Percentiles rank a stretch among this genome's conserved stretches.
phyloP scores from a whole-genome alignment of 1,140 invertebrate species.

The Drosophila suzukii region DNA sequence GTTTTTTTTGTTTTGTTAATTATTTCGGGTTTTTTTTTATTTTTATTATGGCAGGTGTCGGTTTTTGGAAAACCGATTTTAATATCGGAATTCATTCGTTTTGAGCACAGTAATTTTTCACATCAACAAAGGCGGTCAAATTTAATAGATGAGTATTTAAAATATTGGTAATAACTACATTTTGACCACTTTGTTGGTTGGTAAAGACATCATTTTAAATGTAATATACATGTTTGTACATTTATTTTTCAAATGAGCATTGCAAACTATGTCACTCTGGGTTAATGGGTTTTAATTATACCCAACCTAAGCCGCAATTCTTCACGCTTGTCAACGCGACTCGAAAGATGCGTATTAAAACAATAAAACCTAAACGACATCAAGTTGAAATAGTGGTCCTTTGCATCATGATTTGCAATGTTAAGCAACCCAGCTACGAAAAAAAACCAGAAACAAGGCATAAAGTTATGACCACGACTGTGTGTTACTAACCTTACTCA shows the following conservation, averaged over 20 bases:
- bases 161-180: not conserved
- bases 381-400: constrained; percentile 60
- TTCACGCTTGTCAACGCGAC: constrained; percentile 19
- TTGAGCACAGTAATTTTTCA: not conserved
- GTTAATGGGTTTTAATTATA: constrained; percentile 11
- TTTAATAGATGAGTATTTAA: not conserved
- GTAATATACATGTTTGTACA: not conserved
- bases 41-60: constrained; percentile 24
- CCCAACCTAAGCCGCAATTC: constrained; percentile 10
- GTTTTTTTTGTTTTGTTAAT: constrained; percentile 43
- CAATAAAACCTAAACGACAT: constrained; percentile 23
- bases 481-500: constrained; percentile 81
- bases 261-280: not conserved
- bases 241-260: not conserved
- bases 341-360: constrained; percentile 15
- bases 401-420: constrained; percentile 70
- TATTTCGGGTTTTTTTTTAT: constrained; percentile 38
- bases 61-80: constrained; percentile 7
- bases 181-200: not conserved
- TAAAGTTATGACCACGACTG: constrained; percentile 74
- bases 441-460: constrained; percentile 29
- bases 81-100: constrained; percentile 5
- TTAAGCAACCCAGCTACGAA: constrained; percentile 68
- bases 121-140: not conserved
- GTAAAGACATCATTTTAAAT: not conserved